Percentiles rank a stretch among this genome's conserved stretches.
Conservation (phyloP, 2,113 vertebrate genomes). For the Heteronetta atricapilla region DNA sequence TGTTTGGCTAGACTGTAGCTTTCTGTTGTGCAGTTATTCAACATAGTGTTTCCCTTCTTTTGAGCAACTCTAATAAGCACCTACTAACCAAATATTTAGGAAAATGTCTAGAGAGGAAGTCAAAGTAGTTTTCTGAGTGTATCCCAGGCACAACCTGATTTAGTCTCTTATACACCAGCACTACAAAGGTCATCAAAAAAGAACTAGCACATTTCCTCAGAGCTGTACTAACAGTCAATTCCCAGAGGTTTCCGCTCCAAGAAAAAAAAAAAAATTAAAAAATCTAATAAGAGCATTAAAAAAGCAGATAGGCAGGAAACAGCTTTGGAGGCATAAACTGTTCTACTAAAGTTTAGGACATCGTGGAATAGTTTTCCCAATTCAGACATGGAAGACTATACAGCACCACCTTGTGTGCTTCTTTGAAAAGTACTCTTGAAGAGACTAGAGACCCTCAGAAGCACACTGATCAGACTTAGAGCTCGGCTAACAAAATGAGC, state of each 20-base stretch:
- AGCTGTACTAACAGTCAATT: neutral
- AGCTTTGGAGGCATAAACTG: neutral
- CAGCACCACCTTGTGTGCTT: conserved; percentile 20
- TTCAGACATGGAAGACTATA: neutral
- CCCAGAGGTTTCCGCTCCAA: neutral
- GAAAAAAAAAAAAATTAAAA: neutral
- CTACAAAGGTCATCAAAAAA: neutral
- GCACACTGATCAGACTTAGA: neutral
- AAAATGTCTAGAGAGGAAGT: neutral
- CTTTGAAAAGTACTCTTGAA: neutral
- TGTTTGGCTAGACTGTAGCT: neutral
- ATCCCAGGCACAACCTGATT: neutral
- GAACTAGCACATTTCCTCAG: neutral
- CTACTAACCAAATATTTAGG: neutral
- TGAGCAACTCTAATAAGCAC: neutral
- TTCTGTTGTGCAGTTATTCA: neutral
- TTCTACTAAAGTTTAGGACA: neutral
- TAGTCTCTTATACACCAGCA: neutral
- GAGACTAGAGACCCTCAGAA: neutral
- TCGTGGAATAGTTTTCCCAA: neutral
- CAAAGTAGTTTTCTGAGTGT: neutral
- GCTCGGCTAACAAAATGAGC: neutral
- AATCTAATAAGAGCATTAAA: neutral
- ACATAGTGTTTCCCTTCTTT: neutral
- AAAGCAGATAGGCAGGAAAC: neutral